Evolutionary conservation across 2,797 vertebrate genomes (phyloP).

Genomic region (Kryptolebias ocellatus): DNA sequence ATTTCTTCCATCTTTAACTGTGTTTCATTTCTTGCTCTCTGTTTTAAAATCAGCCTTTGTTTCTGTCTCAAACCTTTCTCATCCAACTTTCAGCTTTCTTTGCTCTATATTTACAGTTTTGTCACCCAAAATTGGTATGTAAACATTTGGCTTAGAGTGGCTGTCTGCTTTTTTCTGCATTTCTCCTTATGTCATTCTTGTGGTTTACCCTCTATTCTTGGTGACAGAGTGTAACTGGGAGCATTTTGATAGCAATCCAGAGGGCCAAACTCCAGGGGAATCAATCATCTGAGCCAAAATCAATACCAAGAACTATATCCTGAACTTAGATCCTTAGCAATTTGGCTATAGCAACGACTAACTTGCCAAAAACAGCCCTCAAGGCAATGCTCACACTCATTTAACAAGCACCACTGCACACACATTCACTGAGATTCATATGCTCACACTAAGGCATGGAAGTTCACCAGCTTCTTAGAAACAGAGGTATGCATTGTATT

Average conservation of each 20-base stretch:
- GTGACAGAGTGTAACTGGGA: slow-evolving; percentile 57
- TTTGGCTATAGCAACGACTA: slow-evolving; percentile 37
- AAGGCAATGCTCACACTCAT: slow-evolving; percentile 18
- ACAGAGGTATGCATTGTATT: slow-evolving; percentile 27
- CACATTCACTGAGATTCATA: slow-evolving; percentile 20
- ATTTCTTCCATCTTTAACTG: neutral
- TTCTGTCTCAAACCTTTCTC: slow-evolving; percentile 4
- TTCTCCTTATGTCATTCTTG: neutral
- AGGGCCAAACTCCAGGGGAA: slow-evolving; percentile 56
- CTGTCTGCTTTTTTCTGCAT: slow-evolving; percentile 13
- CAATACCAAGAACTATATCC: slow-evolving; percentile 64
- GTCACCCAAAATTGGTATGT: neutral
- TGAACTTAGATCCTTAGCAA: slow-evolving; percentile 20
- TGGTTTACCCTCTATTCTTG: slow-evolving; percentile 20
- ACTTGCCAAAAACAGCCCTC: slow-evolving; percentile 50
- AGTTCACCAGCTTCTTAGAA: slow-evolving; percentile 26
- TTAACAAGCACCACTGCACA: slow-evolving; percentile 35
- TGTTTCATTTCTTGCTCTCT: slow-evolving; percentile 1
- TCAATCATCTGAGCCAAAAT: slow-evolving; percentile 71
- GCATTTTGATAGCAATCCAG: slow-evolving; percentile 59
- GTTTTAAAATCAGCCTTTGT: slow-evolving; percentile 16
- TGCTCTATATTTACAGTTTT: neutral
- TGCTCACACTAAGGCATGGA: slow-evolving; percentile 16
- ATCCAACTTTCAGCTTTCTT: slow-evolving; percentile 36
- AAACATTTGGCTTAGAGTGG: neutral